These are phyloP conservation scores for Halcyon chelicuti DNA, from an alignment of 2,797 vertebrate species.

Conservation along the genomic window DNA sequence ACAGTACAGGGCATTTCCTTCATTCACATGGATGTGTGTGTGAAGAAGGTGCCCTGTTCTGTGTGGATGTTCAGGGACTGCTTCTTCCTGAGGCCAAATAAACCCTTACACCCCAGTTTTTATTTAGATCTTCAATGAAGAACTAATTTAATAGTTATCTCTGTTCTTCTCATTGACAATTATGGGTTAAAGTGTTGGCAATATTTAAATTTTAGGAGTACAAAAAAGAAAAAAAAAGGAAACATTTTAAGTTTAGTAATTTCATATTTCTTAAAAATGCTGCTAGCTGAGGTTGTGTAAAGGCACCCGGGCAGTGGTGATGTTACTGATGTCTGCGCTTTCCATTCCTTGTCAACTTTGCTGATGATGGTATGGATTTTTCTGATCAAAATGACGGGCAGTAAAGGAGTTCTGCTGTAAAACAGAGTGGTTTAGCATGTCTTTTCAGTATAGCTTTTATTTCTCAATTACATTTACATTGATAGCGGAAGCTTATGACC, in stretches of 20 bases:
- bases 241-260: not conserved
- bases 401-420: not conserved
- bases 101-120: not conserved
- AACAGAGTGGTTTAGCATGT: not conserved
- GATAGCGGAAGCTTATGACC: not conserved
- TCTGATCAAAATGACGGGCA: not conserved
- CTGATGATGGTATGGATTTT: not conserved
- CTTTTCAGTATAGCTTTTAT: conserved; percentile 19
- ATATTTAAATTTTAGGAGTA: not conserved
- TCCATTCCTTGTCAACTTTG: not conserved
- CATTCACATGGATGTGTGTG: not conserved
- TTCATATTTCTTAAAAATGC: not conserved
- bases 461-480: conserved; percentile 28
- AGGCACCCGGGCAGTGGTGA: not conserved
- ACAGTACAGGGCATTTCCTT: not conserved
- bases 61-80: not conserved
- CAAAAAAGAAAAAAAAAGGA: not conserved
- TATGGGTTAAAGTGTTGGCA: not conserved
- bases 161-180: not conserved
- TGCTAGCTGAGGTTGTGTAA: not conserved
- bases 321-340: not conserved
- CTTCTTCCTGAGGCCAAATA: not conserved
- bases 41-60: not conserved
- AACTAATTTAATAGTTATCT: not conserved
- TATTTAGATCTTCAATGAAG: not conserved